Conservation (phyloP, 1,140 invertebrate genomes). For the Drosophila truncata region DNA sequence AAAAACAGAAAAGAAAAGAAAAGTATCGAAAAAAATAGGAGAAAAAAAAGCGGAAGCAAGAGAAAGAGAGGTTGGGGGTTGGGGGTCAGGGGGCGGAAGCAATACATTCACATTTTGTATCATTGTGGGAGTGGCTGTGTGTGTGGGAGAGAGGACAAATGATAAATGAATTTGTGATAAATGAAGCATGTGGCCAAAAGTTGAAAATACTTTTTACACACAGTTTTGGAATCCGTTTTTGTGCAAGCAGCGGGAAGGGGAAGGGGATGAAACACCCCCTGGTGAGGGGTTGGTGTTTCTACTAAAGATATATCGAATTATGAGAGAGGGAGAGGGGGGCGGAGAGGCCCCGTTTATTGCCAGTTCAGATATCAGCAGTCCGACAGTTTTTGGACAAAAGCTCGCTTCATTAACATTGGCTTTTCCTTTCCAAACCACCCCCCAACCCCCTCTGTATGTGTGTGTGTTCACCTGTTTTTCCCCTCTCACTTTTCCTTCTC, state of each 20-base stretch:
- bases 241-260: neutral
- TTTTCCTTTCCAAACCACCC: neutral
- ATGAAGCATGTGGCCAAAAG: slow-evolving; percentile 84
- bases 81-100: slow-evolving; percentile 7
- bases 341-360: slow-evolving; percentile 17
- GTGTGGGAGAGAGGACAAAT: slow-evolving; percentile 40
- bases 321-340: slow-evolving; percentile 43
- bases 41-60: slow-evolving; percentile 14
- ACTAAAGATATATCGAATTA: slow-evolving; percentile 69
- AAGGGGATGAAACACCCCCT: neutral
- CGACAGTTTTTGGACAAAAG: slow-evolving; percentile 44
- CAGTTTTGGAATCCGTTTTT: slow-evolving; percentile 46
- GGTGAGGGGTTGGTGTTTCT: neutral
- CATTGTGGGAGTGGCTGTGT: slow-evolving; percentile 18
- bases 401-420: slow-evolving; percentile 61
- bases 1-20: neutral
- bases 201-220: slow-evolving; percentile 81
- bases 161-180: slow-evolving; percentile 68
- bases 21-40: slow-evolving; percentile 25
- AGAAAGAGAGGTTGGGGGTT: neutral
- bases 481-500: neutral
- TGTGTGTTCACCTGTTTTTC: slow-evolving; percentile 20
- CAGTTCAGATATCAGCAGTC: slow-evolving; percentile 41
- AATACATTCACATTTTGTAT: slow-evolving; percentile 53
- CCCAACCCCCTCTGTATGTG: neutral